Evolutionary conservation across 2,113 vertebrate genomes (phyloP).

Genomic region (Donacobius atricapilla): DNA sequence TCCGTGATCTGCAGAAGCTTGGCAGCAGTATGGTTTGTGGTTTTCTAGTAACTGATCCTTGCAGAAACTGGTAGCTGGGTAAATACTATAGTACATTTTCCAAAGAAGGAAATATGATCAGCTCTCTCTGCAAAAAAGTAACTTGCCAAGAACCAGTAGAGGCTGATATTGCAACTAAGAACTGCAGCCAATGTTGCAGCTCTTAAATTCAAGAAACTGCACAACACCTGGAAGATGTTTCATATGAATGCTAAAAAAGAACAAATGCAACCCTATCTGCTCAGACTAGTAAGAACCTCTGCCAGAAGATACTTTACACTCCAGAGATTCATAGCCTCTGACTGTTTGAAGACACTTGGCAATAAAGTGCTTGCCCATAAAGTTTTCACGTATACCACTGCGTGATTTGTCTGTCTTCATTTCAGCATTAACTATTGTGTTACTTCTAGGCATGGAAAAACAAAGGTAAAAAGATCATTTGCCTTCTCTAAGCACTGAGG

Average conservation of each 20-base stretch:
- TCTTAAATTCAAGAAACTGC: not conserved
- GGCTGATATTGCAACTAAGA: not conserved
- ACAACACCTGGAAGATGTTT: not conserved
- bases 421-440: not conserved
- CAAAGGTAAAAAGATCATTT: not conserved
- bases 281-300: not conserved
- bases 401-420: not conserved
- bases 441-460: not conserved
- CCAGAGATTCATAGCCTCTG: not conserved
- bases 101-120: not conserved
- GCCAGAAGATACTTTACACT: not conserved
- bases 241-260: not conserved
- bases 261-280: not conserved
- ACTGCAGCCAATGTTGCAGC: not conserved
- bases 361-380: not conserved
- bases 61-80: not conserved
- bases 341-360: not conserved
- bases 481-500: not conserved
- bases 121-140: not conserved
- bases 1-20: not conserved
- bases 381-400: not conserved
- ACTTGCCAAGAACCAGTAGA: not conserved
- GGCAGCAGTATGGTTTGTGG: not conserved
- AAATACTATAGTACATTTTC: not conserved
- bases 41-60: not conserved